Base-by-base conservation (phyloP, 1,140 invertebrate species). In the Heliconius congener region DNA sequence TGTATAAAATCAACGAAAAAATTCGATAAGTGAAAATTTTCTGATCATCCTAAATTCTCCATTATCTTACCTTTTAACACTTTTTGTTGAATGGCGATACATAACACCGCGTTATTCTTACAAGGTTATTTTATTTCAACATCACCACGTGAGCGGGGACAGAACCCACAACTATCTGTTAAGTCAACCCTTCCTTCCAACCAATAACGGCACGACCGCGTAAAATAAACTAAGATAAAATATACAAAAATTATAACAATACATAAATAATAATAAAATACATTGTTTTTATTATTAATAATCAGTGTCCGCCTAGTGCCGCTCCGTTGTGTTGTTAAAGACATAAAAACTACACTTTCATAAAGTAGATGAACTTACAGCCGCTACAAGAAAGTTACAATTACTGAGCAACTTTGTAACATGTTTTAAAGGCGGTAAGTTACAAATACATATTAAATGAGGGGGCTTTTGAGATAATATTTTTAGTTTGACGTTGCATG, bases 321-420 rank as follows among this genome's bases (percentile, higher is more conserved):
- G 39, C n/a, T 66, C 27, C 27, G 3, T 6, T 30, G 27, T n/a
- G n/a, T 57, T 27, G 55, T 13, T 27, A 66, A 66, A 66, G 60
- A 66, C 27, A 66, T 66, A 66, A 66, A 66, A 66, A 66, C 60
- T 66, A 66, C 23, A 66, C 23, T 66, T 66, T 30, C 60, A 66
- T 66, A 66, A 66, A 66, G 60, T 27, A 66, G 60, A 66, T 30
- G 60, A 66, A 66, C 60, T 66, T 27, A 66, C 3, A 66, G 60
- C 60, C 60, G 23, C 23, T 13, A 66, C 11, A 66, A 66, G 60
- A 66, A 66, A 66, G 60, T 66, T 57, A 2, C 27, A 27, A 57
- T 57, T 57, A 57, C n/a, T 57, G n/a, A 57, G 55, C 8, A 66
- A 66, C 60, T 66, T 66, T 66, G 11, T 27, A 66, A 66, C 60